Conservation (phyloP, 2,797 vertebrate genomes). For the Chanos chanos region DNA sequence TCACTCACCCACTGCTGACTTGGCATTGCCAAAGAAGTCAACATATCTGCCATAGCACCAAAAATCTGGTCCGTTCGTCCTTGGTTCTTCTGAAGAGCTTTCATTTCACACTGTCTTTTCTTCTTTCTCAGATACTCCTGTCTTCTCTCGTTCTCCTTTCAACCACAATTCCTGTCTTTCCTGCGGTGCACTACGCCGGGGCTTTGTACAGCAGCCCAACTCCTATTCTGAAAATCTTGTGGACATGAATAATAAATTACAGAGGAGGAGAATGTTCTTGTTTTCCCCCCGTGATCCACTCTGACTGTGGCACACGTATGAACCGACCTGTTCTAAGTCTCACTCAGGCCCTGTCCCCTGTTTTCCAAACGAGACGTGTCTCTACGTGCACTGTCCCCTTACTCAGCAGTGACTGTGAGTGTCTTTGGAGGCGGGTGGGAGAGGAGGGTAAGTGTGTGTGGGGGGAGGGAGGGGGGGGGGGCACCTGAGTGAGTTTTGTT, state of each 20-base stretch:
- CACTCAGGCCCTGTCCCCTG: constrained; percentile 40
- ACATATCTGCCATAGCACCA: constrained; percentile 87
- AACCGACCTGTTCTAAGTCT: constrained; percentile 18
- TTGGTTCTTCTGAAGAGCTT: constrained; percentile 75
- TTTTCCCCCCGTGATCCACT: constrained; percentile 8
- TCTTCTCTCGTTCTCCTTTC: constrained; percentile 12
- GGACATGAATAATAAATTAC: constrained; percentile 55
- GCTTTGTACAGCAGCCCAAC: constrained; percentile 43
- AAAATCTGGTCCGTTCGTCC: constrained; percentile 89
- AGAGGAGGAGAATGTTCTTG: constrained; percentile 35
- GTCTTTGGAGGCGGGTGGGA: too few species aligned
- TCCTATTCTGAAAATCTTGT: constrained; percentile 54
- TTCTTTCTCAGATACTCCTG: not conserved
- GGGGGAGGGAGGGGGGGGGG: too few species aligned
- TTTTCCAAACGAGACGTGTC: too few species aligned
- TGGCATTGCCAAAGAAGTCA: constrained; percentile 84
- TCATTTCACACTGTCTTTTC: constrained; percentile 53
- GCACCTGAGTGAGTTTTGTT: too few species aligned
- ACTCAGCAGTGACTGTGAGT: too few species aligned
- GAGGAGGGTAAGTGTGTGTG: too few species aligned
- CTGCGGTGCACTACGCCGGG: constrained; percentile 37
- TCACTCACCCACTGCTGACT: constrained; percentile 84
- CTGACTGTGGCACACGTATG: constrained; percentile 18
- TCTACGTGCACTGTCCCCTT: not conserved
- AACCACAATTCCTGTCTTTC: constrained; percentile 27